Base-by-base conservation (phyloP, 2,113 vertebrate genomes). In the Grammomys surdaster region DNA sequence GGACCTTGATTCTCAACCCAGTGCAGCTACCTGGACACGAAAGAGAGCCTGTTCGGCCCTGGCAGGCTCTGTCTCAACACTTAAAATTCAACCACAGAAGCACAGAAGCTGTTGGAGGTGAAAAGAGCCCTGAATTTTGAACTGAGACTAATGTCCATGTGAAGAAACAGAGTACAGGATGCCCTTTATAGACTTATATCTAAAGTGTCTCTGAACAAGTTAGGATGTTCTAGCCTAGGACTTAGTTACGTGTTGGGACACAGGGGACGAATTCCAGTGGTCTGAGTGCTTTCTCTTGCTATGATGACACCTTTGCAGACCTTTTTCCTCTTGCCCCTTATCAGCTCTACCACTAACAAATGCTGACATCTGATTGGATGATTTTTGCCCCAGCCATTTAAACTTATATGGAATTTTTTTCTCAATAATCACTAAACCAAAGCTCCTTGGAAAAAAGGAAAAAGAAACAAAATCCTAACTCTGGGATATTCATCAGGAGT, bases 281-380 rank as follows among this genome's bases (percentile, higher is more conserved):
- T 60, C 88, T 3, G 1, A 9, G 7, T 0, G 0, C 26, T 36
- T 43, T 43, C 28, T 1, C 70, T 26, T 1, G 16, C 24, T 19
- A 60, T 7, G 2, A 28, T 46, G 76, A 46, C 40, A 75, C 46
- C 7, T 20, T 58, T 1, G 56, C 19, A n/a, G 13, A 82, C 22
- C 80, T 63, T 84, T 65, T 9, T n/a, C 36, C 7, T n/a, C 70
- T n/a, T n/a, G 33, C 12, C 12, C 17, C 2, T n/a, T 20, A n/a
- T n/a, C 1, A n/a, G 36, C 17, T 20, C 16, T 7, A 19, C 70
- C 17, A n/a, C 70, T 36, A 17, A 72, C 7, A n/a, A 72, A 13
- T n/a, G 36, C 70, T 72, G 36, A 16, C 69, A n/a, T n/a, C 70
- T 72, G 70, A 72, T 72, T n/a, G 36, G 36, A n/a, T 20, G 36